Evolutionary conservation across 2,113 vertebrate species (phyloP).

Genomic region (Strix aluco): DNA sequence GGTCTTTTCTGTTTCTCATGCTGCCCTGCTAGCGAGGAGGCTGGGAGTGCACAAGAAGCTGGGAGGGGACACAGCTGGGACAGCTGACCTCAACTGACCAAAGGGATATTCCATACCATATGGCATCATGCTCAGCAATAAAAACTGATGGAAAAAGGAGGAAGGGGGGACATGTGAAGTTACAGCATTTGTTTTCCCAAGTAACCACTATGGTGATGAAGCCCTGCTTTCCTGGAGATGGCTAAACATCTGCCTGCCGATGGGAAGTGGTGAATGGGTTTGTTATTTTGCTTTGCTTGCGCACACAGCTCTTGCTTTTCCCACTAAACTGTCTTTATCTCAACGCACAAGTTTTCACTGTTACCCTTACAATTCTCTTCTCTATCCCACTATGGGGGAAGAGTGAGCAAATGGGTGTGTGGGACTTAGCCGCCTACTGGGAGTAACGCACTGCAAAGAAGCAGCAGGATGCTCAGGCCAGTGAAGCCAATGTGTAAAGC

Average conservation of each 20-base stretch:
- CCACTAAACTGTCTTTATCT: neutral
- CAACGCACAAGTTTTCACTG: neutral
- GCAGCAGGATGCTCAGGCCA: neutral
- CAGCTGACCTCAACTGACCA: neutral
- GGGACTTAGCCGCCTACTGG: neutral
- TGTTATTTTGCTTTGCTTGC: neutral
- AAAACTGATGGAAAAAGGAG: neutral
- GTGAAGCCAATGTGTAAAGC: neutral
- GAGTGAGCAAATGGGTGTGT: neutral
- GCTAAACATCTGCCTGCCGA: neutral
- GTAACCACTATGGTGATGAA: neutral
- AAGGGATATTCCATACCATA: neutral
- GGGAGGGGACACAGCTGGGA: neutral
- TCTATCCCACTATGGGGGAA: neutral
- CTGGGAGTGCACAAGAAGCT: neutral
- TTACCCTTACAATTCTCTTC: neutral
- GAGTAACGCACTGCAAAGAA: neutral
- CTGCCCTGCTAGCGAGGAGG: neutral
- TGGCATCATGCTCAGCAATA: neutral
- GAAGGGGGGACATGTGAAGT: neutral
- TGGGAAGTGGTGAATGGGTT: neutral
- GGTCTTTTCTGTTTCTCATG: neutral
- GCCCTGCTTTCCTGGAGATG: neutral
- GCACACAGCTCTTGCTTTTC: neutral
- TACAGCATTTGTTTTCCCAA: neutral